Base-by-base conservation (phyloP, 2,113 vertebrate species). In the Odontesthes bonariensis region DNA sequence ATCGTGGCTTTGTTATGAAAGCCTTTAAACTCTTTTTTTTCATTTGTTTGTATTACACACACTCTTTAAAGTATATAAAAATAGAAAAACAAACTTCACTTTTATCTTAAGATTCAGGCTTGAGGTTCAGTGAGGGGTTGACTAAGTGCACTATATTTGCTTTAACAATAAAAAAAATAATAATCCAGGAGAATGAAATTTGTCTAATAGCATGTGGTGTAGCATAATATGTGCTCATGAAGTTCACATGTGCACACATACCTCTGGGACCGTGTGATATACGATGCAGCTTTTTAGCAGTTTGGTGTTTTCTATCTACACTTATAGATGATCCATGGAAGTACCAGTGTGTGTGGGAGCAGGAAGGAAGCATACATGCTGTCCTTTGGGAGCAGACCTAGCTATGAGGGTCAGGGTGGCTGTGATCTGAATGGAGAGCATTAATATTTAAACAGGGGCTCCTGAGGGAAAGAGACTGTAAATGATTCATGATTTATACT, bases 391-490 rank as follows among this genome's bases (percentile, higher is more conserved):
- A 91, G 62, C 31, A 75, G 85, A 78, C 91, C 86, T 40, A 87
- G 78, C 92, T 78, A 79, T 90, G 82, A 81, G 44, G 91, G 90
- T 93, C 90, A 91, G 90, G 70, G 89, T 89, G 83, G 86, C 87
- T 91, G 91, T 91, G 90, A 91, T 93, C 88, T 90, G 91, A 92
- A 92, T 90, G 80, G 86, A 88, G 75, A 80, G 54, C 82, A 92
- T 93, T 88, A 89, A 93, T 92, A 91, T 93, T 92, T 91, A 90
- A 93, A 88, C 85, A 89, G 66, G 75, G 78, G 75, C 81, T 91
- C 91, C 88, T 84, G 79, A 84, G 90, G 84, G 86, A 91, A 71
- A 85, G 84, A 86, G 76, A 88, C 86, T 90, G 91, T 92, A 87
- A 91, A 91, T 92, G 86, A 92, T 93, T 90, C 84, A 92, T 92